These are phyloP conservation scores for Trichomycterus rosablanca DNA, from an alignment of 2,113 vertebrate genomes.

Conservation along the genomic window DNA sequence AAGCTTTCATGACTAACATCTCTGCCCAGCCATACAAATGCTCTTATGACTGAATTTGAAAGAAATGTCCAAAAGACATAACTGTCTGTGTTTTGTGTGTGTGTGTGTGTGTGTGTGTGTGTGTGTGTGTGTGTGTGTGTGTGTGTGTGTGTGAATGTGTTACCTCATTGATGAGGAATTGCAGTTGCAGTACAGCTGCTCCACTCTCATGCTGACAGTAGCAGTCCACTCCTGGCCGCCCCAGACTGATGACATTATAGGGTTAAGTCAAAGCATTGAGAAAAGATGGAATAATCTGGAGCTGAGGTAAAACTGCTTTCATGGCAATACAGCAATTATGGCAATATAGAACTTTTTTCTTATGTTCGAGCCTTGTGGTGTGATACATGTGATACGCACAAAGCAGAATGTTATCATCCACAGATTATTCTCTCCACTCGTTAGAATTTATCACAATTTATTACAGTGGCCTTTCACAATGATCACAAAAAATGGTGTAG, in stretches of 20 bases:
- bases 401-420: too few species aligned
- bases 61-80: too few species aligned
- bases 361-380: too few species aligned
- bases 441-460: too few species aligned
- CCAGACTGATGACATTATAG: conserved; percentile 80
- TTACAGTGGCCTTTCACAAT: neutral
- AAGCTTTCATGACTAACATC: too few species aligned
- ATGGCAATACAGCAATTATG: neutral
- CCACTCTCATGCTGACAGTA: conserved; percentile 94
- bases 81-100: conserved; percentile 1
- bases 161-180: conserved; percentile 99
- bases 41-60: too few species aligned
- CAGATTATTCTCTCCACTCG: too few species aligned
- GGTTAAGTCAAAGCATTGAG: conserved; percentile 77
- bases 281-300: neutral
- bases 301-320: neutral
- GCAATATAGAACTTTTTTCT: too few species aligned
- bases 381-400: too few species aligned
- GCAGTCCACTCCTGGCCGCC: conserved; percentile 93
- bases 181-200: conserved; percentile 89
- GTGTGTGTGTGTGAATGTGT: conserved; percentile 42
- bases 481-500: too few species aligned
- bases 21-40: too few species aligned
- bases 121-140: conserved; percentile 7
- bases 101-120: conserved; percentile 4